A percentile compares a stretch with the other conserved stretches of the same genome.
These are phyloP conservation scores for Dendrocopos noguchii DNA, from an alignment of 2,113 vertebrate species.

Conservation along the genomic window DNA sequence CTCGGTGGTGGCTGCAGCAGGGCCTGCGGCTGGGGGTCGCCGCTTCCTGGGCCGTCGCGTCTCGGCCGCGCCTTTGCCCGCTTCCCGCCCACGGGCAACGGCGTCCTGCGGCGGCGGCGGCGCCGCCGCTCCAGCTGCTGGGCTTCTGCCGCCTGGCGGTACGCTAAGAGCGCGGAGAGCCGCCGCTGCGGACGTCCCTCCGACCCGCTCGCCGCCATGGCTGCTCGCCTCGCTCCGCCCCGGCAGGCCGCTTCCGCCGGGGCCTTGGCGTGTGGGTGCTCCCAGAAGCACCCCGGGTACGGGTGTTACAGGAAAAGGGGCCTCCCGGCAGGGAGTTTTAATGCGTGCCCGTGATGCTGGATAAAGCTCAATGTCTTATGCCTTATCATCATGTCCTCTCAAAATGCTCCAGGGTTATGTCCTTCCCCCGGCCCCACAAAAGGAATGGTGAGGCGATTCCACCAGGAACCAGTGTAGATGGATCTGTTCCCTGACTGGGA, in stretches of 20 bases:
- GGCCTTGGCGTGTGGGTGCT: not conserved
- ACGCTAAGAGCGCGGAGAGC: constrained; percentile 50
- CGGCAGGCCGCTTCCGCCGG: not conserved
- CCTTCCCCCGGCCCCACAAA: rapidly evolving
- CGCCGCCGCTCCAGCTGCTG: not conserved
- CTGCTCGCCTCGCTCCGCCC: not conserved
- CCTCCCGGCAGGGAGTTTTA: rapidly evolving
- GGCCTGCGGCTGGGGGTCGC: not conserved
- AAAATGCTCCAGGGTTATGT: rapidly evolving
- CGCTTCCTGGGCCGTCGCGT: not conserved
- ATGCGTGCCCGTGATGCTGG: rapidly evolving
- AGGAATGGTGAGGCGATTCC: not conserved
- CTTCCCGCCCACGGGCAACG: not conserved
- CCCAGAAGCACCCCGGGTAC: rapidly evolving
- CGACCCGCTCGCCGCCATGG: not conserved
- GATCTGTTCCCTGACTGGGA: not conserved
- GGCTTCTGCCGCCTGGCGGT: not conserved
- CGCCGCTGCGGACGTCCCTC: not conserved
- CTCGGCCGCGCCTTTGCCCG: not conserved
- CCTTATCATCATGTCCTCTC: rapidly evolving
- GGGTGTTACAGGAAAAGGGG: rapidly evolving
- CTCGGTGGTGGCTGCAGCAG: too few species aligned
- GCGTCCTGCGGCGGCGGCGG: too few species aligned
- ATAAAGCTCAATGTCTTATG: rapidly evolving
- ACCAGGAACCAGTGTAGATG: rapidly evolving